These are phyloP conservation scores for Rousettus leschenaultii DNA, from an alignment of 2,113 vertebrate species.

Conservation along the genomic window DNA sequence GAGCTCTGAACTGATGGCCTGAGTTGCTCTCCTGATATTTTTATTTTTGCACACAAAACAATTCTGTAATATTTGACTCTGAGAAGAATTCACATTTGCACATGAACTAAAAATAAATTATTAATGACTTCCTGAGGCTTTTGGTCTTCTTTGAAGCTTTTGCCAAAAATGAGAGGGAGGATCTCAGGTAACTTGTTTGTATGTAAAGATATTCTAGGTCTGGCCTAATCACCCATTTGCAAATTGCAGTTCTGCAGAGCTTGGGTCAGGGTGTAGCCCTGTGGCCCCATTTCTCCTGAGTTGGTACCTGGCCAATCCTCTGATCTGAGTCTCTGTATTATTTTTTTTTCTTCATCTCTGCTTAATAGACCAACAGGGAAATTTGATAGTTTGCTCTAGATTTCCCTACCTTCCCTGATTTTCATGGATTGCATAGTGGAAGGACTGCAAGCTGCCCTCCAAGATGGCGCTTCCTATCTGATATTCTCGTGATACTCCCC, in stretches of 20 bases:
- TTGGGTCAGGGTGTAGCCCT: not conserved
- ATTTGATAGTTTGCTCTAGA: not conserved
- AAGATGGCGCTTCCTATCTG: rapidly evolving
- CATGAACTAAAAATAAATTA: not conserved
- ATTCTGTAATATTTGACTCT: not conserved
- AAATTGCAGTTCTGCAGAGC: not conserved
- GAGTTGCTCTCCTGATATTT: not conserved
- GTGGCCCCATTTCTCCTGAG: not conserved
- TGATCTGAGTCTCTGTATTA: not conserved
- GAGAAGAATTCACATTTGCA: conserved; percentile 32
- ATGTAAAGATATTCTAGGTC: not conserved
- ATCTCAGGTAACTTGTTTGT: not conserved
- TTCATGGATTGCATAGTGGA: not conserved
- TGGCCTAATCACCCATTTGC: not conserved
- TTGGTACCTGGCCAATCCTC: not conserved
- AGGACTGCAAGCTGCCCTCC: not conserved
- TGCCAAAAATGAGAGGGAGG: not conserved
- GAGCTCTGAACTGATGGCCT: not conserved
- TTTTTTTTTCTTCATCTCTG: not conserved
- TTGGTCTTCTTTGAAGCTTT: not conserved
- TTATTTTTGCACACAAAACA: not conserved
- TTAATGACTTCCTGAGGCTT: not conserved
- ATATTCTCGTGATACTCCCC: not conserved
- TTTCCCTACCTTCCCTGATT: not conserved
- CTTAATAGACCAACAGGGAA: not conserved